Base-by-base conservation (phyloP, 1,140 invertebrate genomes). In the Cardiocondyla obscurior region DNA sequence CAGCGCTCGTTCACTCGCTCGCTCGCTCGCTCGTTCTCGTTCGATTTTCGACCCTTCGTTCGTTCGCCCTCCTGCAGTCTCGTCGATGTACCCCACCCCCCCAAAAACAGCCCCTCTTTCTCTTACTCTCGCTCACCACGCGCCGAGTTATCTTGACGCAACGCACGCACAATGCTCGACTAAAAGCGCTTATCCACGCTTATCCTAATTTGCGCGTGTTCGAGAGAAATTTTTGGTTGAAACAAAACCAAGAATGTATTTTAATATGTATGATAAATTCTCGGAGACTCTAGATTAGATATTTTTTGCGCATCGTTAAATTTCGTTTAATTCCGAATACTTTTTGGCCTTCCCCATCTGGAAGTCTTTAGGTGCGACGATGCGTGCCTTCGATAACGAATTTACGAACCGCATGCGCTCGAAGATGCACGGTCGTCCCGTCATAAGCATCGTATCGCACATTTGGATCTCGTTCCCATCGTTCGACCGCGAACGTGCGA, bases 311-410 rank as follows among this genome's bases (percentile, higher is more conserved):
- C 25, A 25, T n/a, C n/a, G n/a, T n/a, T n/a, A n/a, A n/a, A n/a
- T n/a, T n/a, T n/a, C 39, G 42, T 12, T 44, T 67, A 46, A 46
- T 67, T 42, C 6, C 14, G 14, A 22, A 39, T 39, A 57, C 44
- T 73, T 72, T 69, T 76, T 28, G 49, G 25, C 25, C 44, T 62
- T 46, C 19, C 58, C n/a, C 25, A 25, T 58, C 22, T 12, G 62
- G n/a, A 39, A 46, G 55, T 30, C 64, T 81, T 84, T 30, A 33
- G 19, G 44, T 22, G 79, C 76, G 65, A 79, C 64, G 42, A 81
- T 70, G 62, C 82, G 76, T 62, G 42, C 44, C 28, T 14, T 10
- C 42, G 82, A 83, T 83, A 83, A 83, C 58, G 58, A 83, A 76
- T 83, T 65, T 76, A 83, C 81, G 72, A 83, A 49, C 33, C 36